Conservation (phyloP, 64 coral and sea anemone genomes). For the Acropora yongei region DNA sequence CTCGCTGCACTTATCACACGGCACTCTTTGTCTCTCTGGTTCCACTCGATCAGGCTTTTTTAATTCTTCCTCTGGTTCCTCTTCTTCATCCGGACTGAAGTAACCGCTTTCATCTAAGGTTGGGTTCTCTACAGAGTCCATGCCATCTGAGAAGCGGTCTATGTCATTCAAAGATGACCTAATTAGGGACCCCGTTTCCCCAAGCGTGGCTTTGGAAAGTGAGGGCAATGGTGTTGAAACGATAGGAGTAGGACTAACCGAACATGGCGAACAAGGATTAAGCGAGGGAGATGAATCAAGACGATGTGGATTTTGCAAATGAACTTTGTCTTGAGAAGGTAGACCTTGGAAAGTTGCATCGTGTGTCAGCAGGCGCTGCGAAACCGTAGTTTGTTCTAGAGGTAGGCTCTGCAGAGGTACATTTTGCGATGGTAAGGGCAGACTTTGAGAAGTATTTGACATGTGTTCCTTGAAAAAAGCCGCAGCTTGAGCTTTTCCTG, state of each 20-base stretch:
- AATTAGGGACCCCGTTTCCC: neutral
- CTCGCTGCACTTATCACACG: neutral
- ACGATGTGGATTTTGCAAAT: neutral
- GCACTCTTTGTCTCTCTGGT: neutral
- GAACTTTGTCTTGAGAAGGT: neutral
- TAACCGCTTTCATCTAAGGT: slow-evolving; percentile 3
- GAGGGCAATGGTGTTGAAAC: neutral
- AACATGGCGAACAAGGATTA: too few relatives aligned
- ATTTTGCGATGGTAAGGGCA: too few relatives aligned
- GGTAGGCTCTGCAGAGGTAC: too few relatives aligned
- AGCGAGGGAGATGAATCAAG: too few relatives aligned
- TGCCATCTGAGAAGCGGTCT: neutral
- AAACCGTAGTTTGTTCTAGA: neutral
- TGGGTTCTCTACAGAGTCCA: neutral
- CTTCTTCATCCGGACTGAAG: neutral
- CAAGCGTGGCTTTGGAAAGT: neutral
- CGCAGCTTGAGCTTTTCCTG: slow-evolving; percentile 22
- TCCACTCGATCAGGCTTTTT: neutral
- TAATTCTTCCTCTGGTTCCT: neutral
- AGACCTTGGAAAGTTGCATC: neutral
- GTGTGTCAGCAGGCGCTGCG: neutral
- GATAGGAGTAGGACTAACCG: neutral
- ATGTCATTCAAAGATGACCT: neutral
- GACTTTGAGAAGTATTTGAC: neutral
- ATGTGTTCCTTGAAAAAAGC: slow-evolving; percentile 16